phyloP scores from a whole-genome alignment of 2,888 invertebrate genomes.

The Peribatodes rhomboidaria region DNA sequence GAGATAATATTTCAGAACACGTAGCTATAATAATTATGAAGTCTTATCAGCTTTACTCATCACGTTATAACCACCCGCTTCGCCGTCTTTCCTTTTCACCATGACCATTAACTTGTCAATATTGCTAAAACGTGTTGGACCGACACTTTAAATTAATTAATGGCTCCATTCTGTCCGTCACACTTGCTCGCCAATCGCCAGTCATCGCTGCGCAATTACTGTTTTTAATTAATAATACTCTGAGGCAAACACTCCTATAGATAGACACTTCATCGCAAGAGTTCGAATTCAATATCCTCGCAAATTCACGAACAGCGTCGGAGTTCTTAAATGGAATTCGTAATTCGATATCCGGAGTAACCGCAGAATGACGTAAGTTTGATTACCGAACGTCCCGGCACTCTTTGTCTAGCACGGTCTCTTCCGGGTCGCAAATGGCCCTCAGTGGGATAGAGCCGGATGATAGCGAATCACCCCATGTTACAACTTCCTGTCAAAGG shows the following conservation, averaged over 20 bases:
- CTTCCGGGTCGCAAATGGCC: constrained; percentile 50
- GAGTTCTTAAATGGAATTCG: constrained; percentile 47
- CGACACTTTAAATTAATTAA: constrained; percentile 63
- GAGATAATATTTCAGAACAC: background rate
- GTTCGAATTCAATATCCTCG: constrained; percentile 36
- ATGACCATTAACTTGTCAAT: constrained; percentile 56
- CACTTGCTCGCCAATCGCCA: constrained; percentile 54
- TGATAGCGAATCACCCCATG: constrained; percentile 61
- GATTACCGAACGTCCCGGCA: constrained; percentile 53
- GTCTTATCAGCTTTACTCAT: constrained; percentile 22
- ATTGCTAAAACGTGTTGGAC: constrained; percentile 50
- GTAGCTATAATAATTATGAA: background rate
- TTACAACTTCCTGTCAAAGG: constrained; percentile 60
- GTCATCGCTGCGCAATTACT: constrained; percentile 64
- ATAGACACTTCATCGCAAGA: constrained; percentile 20
- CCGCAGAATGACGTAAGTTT: constrained; percentile 57
- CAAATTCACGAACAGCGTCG: constrained; percentile 30
- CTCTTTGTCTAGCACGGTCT: constrained; percentile 66
- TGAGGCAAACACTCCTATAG: constrained; percentile 14
- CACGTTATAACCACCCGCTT: constrained; percentile 22
- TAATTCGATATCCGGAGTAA: constrained; percentile 53
- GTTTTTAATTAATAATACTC: constrained; percentile 33
- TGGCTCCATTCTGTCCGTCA: constrained; percentile 54
- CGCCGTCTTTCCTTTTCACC: constrained; percentile 33
- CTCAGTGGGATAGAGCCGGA: constrained; percentile 61